These are phyloP conservation scores for Ceyx melanurus DNA, from an alignment of 2,113 vertebrate genomes.

Conservation along the genomic window DNA sequence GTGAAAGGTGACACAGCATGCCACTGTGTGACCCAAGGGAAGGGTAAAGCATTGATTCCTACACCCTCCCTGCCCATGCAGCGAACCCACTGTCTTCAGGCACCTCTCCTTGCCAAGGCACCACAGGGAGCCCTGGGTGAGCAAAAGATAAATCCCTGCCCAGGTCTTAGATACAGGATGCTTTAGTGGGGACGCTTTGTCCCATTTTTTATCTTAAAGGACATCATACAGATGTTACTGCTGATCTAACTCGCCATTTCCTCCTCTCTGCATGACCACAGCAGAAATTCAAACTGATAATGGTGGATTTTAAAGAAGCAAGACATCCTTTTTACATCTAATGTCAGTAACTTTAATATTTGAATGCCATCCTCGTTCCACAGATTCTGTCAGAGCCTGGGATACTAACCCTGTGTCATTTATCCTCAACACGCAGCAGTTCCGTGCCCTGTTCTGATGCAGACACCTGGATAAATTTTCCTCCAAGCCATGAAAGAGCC, in stretches of 20 bases:
- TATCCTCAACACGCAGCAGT: neutral
- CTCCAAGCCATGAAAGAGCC: neutral
- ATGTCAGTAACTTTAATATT: neutral
- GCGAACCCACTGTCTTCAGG: neutral
- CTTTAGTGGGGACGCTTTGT: too few species aligned
- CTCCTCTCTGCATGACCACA: neutral
- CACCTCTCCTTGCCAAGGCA: neutral
- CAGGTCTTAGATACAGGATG: neutral
- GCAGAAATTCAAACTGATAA: neutral
- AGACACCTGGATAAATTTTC: neutral
- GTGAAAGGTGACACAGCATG: neutral
- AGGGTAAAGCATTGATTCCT: neutral
- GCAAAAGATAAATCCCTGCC: neutral
- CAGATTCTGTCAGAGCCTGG: neutral
- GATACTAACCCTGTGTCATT: neutral
- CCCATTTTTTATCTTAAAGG: neutral
- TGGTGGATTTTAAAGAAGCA: neutral
- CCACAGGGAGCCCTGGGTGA: too few species aligned
- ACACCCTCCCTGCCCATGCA: neutral
- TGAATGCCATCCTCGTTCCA: neutral
- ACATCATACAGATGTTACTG: too few species aligned
- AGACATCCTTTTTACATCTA: neutral
- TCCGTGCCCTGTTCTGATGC: too few species aligned
- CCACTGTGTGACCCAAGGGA: neutral
- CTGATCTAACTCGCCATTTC: neutral